These are phyloP conservation scores for Percopsis omiscomaycus DNA, from an alignment of 2,797 vertebrate genomes.

Conservation along the genomic window DNA sequence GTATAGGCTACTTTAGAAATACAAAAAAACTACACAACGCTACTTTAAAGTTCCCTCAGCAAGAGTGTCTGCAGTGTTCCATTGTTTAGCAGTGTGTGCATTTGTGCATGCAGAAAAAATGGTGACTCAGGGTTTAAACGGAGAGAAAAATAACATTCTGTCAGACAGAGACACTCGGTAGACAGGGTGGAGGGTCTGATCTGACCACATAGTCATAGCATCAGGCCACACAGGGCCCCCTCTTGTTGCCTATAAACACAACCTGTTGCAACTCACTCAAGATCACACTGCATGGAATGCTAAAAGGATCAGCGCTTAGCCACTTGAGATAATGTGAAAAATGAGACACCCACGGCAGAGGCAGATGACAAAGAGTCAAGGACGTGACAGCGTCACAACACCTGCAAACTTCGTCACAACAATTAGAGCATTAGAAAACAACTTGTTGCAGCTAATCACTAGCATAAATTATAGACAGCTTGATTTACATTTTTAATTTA, in stretches of 20 bases:
- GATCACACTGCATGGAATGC: slow-evolving; percentile 55
- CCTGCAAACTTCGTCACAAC: slow-evolving; percentile 23
- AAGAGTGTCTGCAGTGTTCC: too few species aligned
- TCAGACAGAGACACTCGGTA: slow-evolving; percentile 34
- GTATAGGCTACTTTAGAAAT: too few species aligned
- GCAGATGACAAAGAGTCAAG: slow-evolving; percentile 44
- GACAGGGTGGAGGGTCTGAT: slow-evolving; percentile 50
- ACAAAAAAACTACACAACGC: too few species aligned
- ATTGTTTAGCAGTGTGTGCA: neutral
- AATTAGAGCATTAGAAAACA: slow-evolving; percentile 24
- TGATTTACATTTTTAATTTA: too few species aligned
- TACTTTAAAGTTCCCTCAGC: too few species aligned
- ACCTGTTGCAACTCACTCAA: slow-evolving; percentile 62
- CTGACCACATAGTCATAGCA: slow-evolving; percentile 46
- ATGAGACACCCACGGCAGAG: slow-evolving; percentile 45
- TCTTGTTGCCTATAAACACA: slow-evolving; percentile 56
- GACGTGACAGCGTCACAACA: slow-evolving; percentile 32
- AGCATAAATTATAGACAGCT: neutral
- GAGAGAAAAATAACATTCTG: slow-evolving; percentile 11
- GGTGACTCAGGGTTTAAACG: slow-evolving; percentile 42
- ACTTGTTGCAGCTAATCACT: neutral
- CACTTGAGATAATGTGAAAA: slow-evolving; percentile 70
- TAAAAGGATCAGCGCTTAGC: slow-evolving; percentile 59
- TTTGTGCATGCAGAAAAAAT: slow-evolving; percentile 26
- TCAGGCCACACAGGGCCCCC: slow-evolving; percentile 54